Evolutionary conservation across 2,797 vertebrate species (phyloP).

Genomic region (Amphiprion clarkii): DNA sequence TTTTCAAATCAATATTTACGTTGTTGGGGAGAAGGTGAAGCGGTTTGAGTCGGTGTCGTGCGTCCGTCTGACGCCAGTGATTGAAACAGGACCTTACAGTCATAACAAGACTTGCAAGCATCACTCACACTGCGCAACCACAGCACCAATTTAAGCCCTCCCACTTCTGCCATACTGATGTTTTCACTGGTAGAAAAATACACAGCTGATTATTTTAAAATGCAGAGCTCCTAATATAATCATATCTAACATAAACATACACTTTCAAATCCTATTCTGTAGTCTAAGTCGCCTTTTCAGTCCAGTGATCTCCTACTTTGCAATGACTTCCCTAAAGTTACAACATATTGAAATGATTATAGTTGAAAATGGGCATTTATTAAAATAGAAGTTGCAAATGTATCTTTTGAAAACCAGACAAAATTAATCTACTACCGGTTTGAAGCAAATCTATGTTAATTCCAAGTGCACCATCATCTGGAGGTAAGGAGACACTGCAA

Average conservation of each 20-base stretch:
- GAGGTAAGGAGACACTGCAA: conserved; percentile 52
- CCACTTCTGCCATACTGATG: conserved; percentile 47
- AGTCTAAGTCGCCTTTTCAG: background rate
- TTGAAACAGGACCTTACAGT: conserved; percentile 86
- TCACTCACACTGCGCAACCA: conserved; percentile 69
- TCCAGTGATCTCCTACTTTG: background rate
- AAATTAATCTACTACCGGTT: conserved; percentile 40
- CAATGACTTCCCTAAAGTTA: background rate
- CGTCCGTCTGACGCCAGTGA: conserved; percentile 86
- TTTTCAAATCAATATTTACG: conserved; percentile 61
- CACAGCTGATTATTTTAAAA: background rate
- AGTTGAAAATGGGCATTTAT: background rate
- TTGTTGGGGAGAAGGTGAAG: conserved; percentile 65
- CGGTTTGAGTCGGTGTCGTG: conserved; percentile 68
- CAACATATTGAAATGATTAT: background rate
- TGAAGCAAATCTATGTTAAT: conserved; percentile 18
- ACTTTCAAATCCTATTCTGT: conserved; percentile 5
- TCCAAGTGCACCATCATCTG: conserved; percentile 73
- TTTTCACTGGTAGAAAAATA: conserved; percentile 18
- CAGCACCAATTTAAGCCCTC: conserved; percentile 63
- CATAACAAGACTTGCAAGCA: conserved; percentile 81
- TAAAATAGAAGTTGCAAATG: background rate
- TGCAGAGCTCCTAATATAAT: background rate
- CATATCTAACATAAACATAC: background rate
- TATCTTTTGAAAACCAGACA: conserved; percentile 42